Conservation (phyloP, 2,888 invertebrate genomes). For the Drosophila monieri region DNA sequence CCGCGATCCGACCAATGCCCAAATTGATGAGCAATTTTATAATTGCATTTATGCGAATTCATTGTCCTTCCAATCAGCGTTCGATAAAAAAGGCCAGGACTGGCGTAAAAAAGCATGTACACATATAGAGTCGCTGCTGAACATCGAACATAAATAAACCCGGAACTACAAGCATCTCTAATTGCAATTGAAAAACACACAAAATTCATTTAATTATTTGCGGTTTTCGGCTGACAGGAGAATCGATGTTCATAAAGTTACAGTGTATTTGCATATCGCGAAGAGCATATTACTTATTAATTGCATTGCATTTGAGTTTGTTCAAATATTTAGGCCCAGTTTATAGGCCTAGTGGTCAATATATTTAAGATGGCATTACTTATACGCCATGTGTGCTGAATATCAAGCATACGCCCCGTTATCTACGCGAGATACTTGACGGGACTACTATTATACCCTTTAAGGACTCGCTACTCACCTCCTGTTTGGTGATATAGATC, state of each 20-base stretch:
- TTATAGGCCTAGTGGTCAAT: background rate
- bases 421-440: background rate
- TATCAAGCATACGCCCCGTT: background rate
- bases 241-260: background rate
- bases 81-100: conserved; percentile 13
- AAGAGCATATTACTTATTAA: background rate
- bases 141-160: conserved; percentile 31
- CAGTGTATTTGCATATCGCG: background rate
- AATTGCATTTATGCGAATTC: conserved; percentile 69
- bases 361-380: background rate
- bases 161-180: conserved; percentile 47
- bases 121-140: background rate
- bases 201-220: conserved; percentile 70
- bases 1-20: conserved; percentile 52
- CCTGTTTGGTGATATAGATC: conserved; percentile 97
- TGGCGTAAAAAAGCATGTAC: background rate
- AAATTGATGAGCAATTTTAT: conserved; percentile 71
- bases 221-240: conserved; percentile 40
- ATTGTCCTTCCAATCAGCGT: conserved; percentile 38
- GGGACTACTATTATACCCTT: no score
- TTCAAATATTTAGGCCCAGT: no score
- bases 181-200: conserved; percentile 64
- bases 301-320: background rate
- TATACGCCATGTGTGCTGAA: background rate
- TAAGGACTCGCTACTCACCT: conserved; percentile 86